A percentile compares a stretch with the other conserved stretches of the same genome.
Evolutionary conservation across 2,113 vertebrate species (phyloP).

Genomic region (Pristiophorus japonicus): DNA sequence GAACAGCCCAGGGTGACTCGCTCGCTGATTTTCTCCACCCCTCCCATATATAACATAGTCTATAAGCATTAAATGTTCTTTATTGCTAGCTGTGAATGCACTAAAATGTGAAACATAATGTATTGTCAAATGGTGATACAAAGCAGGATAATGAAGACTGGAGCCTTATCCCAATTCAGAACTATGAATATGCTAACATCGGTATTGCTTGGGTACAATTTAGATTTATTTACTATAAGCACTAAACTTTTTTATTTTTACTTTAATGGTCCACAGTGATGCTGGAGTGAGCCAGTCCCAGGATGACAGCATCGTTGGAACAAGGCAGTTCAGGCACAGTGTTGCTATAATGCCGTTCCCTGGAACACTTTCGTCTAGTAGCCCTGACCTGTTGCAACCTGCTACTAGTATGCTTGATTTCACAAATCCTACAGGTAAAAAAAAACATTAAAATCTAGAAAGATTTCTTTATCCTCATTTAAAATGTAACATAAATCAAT

Average conservation of each 20-base stretch:
- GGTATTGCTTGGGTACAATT: not conserved
- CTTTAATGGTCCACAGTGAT: slow-evolving; percentile 64
- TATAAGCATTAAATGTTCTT: not conserved
- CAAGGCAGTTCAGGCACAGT: slow-evolving; percentile 86
- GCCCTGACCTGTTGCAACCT: slow-evolving; percentile 88
- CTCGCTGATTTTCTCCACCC: not conserved
- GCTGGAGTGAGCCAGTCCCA: slow-evolving; percentile 84
- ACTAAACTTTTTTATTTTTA: not conserved
- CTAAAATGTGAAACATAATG: not conserved
- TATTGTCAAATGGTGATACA: not conserved
- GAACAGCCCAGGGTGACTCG: not conserved
- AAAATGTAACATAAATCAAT: not conserved
- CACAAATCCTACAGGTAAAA: slow-evolving; percentile 82
- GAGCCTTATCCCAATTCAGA: not conserved
- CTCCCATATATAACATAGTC: not conserved
- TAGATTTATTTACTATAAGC: not conserved
- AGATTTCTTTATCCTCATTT: not conserved
- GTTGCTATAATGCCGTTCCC: slow-evolving; percentile 93
- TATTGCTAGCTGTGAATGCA: not conserved
- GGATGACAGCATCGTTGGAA: slow-evolving; percentile 94
- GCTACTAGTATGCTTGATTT: slow-evolving; percentile 82
- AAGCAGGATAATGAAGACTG: not conserved
- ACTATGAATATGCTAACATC: not conserved
- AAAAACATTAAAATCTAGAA: not conserved
- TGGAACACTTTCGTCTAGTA: slow-evolving; percentile 83